phyloP scores from a whole-genome alignment of 2,113 vertebrate genomes.

The Gopherus evgoodei region DNA sequence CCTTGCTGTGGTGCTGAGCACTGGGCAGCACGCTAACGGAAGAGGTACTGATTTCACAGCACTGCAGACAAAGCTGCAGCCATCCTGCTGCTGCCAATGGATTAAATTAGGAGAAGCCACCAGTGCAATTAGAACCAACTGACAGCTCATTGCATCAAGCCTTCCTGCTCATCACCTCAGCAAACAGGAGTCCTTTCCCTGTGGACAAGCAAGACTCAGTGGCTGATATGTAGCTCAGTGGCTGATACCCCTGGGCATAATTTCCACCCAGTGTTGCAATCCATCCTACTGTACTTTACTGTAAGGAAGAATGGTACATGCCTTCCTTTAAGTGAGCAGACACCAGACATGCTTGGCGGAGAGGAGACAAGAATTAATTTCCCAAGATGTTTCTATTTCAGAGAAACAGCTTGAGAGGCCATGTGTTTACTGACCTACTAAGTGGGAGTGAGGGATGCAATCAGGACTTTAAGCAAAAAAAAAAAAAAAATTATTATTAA shows the following conservation, averaged over 20 bases:
- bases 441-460: neutral
- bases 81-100: neutral
- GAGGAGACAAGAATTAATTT: neutral
- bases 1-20: neutral
- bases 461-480: neutral
- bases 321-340: neutral
- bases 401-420: neutral
- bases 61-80: neutral
- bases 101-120: neutral
- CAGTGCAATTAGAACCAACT: neutral
- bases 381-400: neutral
- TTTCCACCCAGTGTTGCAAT: neutral
- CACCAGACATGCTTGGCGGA: neutral
- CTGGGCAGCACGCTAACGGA: neutral
- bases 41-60: neutral
- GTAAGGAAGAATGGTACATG: neutral
- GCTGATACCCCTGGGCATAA: neutral
- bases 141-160: neutral
- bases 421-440: neutral
- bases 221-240: neutral
- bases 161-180: neutral
- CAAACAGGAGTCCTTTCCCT: neutral
- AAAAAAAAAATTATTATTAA: neutral
- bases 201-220: neutral
- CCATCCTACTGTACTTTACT: neutral